Conservation (phyloP, 30 jellyfish, hydroid and myxozoan species). For the Phacellophora camtschatica region DNA sequence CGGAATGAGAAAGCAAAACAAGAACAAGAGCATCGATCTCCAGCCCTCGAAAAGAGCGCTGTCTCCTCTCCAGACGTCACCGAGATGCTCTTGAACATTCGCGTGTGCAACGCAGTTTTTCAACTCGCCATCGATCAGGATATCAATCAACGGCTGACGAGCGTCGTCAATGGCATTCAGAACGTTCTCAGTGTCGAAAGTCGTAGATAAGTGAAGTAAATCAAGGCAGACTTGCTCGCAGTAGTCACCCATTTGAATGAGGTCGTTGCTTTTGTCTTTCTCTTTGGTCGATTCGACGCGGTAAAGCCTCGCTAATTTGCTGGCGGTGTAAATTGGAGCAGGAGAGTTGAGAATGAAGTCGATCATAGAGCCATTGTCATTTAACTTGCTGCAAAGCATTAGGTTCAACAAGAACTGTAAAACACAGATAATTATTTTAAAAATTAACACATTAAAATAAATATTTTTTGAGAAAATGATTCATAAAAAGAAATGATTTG, state of each 20-base stretch:
- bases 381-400: constrained; percentile 91
- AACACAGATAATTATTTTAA: background rate
- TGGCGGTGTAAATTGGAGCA: constrained; percentile 95
- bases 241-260: constrained; percentile 71
- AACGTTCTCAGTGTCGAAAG: constrained; percentile 77
- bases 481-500: too few relatives aligned
- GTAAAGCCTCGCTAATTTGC: constrained; percentile 76
- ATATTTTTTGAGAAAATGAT: too few relatives aligned
- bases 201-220: constrained; percentile 76
- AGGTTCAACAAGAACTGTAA: constrained; percentile 80
- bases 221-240: constrained; percentile 91
- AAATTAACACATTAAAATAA: too few relatives aligned
- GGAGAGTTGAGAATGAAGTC: constrained; percentile 95
- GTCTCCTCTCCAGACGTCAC: constrained; percentile 93
- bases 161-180: constrained; percentile 92
- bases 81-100: constrained; percentile 86
- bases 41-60: constrained; percentile 67
- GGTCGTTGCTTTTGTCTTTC: constrained; percentile 90
- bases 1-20: constrained; percentile 77
- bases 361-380: constrained; percentile 77
- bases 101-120: constrained; percentile 93
- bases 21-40: constrained; percentile 33
- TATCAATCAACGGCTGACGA: constrained; percentile 82
- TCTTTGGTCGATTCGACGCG: constrained; percentile 83
- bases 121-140: constrained; percentile 86